phyloP scores from a whole-genome alignment of 2,888 invertebrate species.

The Neelides folsomi region DNA sequence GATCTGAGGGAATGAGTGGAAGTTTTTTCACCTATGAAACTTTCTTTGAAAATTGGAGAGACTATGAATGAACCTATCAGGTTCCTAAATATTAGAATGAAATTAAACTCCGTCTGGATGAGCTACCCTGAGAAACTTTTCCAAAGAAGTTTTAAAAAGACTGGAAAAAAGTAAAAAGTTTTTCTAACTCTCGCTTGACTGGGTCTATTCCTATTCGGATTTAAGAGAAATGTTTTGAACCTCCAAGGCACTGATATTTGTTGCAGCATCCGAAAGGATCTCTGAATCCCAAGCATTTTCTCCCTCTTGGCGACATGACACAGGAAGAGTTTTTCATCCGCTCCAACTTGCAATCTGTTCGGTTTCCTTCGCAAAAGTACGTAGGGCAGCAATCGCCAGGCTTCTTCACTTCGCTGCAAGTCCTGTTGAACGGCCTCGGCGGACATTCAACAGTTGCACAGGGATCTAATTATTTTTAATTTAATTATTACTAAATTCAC shows the following conservation, averaged over 20 bases:
- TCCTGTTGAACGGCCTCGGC: constrained; percentile 9
- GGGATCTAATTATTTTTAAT: not conserved
- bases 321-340: constrained; percentile 5
- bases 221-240: not conserved
- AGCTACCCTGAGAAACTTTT: no score
- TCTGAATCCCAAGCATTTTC: constrained; percentile 7
- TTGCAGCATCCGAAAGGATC: constrained; percentile 16
- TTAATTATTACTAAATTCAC: not conserved
- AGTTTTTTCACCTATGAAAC: no score
- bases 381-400: constrained; percentile 10
- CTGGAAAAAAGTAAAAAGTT: no score
- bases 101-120: no score
- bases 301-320: constrained; percentile 6
- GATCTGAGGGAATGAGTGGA: no score
- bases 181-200: no score
- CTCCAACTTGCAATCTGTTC: constrained; percentile 5
- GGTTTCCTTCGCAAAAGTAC: constrained; percentile 15
- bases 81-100: no score
- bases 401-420: constrained; percentile 6
- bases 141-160: no score
- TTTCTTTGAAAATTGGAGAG: no score
- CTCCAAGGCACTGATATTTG: constrained; percentile 10
- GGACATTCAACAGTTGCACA: constrained; percentile 10
- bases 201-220: no score
- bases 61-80: no score